A percentile compares a stretch with the other conserved stretches of the same genome.
Conservation (phyloP, 2,113 vertebrate species). For the Stomatorhinus ivindoensis region DNA sequence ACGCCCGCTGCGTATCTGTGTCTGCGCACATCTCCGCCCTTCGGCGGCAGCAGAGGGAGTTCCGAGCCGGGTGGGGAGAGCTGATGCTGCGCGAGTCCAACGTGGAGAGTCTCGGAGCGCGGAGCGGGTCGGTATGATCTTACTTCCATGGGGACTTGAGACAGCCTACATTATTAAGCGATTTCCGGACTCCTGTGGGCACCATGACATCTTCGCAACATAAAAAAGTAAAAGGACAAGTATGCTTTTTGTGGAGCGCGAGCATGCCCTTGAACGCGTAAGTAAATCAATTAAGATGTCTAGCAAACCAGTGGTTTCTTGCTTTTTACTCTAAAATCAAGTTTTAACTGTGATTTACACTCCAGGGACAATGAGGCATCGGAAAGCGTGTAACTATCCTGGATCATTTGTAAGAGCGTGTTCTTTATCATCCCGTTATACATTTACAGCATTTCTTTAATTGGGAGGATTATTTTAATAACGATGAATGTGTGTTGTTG, state of each 20-base stretch:
- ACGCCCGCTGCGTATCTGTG: not conserved
- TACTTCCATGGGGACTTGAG: not conserved
- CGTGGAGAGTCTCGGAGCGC: not conserved
- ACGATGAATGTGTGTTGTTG: not conserved
- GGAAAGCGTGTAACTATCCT: not conserved
- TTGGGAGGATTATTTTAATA: not conserved
- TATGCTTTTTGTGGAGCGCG: not conserved
- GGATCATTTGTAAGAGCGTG: not conserved
- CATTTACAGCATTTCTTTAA: not conserved
- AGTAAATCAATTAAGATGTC: not conserved
- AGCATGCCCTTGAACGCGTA: slow-evolving; percentile 11
- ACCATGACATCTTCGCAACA: not conserved
- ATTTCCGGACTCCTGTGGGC: not conserved
- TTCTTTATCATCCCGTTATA: not conserved
- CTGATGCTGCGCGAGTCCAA: not conserved
- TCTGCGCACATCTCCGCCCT: not conserved
- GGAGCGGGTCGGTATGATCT: not conserved
- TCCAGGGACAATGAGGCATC: not conserved
- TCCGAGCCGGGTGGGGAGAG: not conserved
- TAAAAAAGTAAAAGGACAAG: slow-evolving; percentile 8
- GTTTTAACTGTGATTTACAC: not conserved
- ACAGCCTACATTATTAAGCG: not conserved
- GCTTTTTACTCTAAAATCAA: not conserved
- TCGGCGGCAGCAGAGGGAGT: slow-evolving; percentile 9
- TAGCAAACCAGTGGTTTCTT: not conserved